These are phyloP conservation scores for Drosophila mayri DNA, from an alignment of 1,140 invertebrate species.

Conservation along the genomic window DNA sequence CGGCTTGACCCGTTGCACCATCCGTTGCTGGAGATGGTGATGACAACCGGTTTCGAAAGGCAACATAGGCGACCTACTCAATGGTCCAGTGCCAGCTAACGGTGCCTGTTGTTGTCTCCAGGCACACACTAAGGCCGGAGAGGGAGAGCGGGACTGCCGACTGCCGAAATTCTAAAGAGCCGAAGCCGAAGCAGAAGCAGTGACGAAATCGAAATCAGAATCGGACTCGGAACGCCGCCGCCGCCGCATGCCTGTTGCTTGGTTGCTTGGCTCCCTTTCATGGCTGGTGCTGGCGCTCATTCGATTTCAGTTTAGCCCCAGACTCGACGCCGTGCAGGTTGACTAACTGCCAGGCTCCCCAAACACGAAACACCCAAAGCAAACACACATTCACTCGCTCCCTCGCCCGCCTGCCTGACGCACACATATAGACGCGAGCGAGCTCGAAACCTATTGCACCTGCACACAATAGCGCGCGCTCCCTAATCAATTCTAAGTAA, in stretches of 20 bases:
- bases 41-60: slow-evolving; percentile 23
- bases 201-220: slow-evolving; percentile 33
- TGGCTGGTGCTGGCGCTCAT: slow-evolving; percentile 55
- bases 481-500: slow-evolving; percentile 75
- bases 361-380: slow-evolving; percentile 28
- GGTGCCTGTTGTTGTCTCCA: slow-evolving; percentile 18
- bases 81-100: slow-evolving; percentile 32
- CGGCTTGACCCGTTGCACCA: slow-evolving; percentile 21
- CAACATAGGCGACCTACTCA: neutral
- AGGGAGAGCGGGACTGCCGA: slow-evolving; percentile 9
- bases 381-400: slow-evolving; percentile 28
- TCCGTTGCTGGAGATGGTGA: neutral
- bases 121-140: slow-evolving; percentile 2
- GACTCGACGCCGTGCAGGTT: slow-evolving; percentile 71
- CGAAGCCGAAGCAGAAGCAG: slow-evolving; percentile 22
- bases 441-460: slow-evolving; percentile 50
- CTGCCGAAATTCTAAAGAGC: slow-evolving; percentile 29
- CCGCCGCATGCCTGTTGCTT: slow-evolving; percentile 27
- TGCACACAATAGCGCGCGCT: slow-evolving; percentile 19
- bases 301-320: slow-evolving; percentile 72
- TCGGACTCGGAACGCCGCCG: slow-evolving; percentile 5
- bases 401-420: slow-evolving; percentile 12
- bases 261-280: slow-evolving; percentile 50
- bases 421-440: slow-evolving; percentile 21
- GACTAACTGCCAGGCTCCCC: slow-evolving; percentile 17